Evolutionary conservation across 2,888 invertebrate species (phyloP), one percentile per base, ranked within the genome.

Genomic region (Volucella inanis): DNA sequence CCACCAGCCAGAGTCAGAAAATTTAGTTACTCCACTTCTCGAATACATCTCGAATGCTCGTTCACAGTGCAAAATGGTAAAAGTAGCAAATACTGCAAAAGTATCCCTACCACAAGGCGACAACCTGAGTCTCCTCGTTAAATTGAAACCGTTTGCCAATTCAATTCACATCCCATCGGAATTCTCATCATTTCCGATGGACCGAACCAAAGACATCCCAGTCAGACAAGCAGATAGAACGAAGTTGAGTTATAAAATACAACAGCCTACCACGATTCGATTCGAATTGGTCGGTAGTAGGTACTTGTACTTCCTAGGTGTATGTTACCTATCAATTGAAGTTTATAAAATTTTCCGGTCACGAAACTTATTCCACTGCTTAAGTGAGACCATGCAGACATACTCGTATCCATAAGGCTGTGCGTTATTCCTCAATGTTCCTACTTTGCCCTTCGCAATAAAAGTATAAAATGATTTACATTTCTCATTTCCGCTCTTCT

Each of bases 121-220:
- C 74, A 68, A 55, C 49, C 47, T 57, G 55, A 77, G 67, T 72
- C 65, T 72, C 61, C 55, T 77, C 65, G 62, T 77, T 72, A 82
- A 67, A 72, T 47, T 49, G 52, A 82, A 77, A 77, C 50, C 57
- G 55, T 72, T 77, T 82, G 71, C 79, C 78, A 79, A 84, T 79
- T 78, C 79, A 84, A 84, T 84, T 74, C 79, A 75, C 79, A 84
- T 79, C 74, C 68, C 62, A 64, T 47, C 57, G 65, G 83, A 79
- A 70, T 59, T 79, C 75, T 79, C 79, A 84, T 79, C 68, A 75
- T 74, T 84, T 84, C 79, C 83, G 74, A 54, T 76, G 64, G 61
- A 72, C 64, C 77, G 82, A 72, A 65, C 70, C 75, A 45, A 59
- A 81, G 70, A 71, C 50, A 78, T 45, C 64, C 55, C 31, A 39